These are phyloP conservation scores for Brachyrhaphis roseni DNA, from an alignment of 2,797 vertebrate genomes.

Conservation along the genomic window DNA sequence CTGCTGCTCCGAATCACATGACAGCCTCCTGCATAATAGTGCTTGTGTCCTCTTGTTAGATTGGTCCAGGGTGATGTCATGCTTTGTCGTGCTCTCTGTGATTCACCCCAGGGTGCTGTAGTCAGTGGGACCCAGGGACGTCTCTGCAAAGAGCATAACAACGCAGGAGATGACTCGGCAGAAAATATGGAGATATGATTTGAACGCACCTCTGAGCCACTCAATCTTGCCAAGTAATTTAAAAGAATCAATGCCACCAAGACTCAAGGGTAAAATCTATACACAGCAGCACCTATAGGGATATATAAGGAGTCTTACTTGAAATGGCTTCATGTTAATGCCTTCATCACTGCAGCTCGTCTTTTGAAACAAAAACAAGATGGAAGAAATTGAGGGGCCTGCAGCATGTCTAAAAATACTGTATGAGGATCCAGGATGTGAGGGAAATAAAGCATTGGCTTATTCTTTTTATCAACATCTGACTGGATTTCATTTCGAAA, in stretches of 20 bases:
- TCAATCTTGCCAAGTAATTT: constrained; percentile 41
- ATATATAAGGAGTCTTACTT: constrained; percentile 35
- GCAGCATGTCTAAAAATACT: constrained; percentile 48
- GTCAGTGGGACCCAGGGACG: constrained; percentile 59
- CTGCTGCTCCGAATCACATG: neutral
- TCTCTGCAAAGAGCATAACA: constrained; percentile 59
- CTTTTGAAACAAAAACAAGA: constrained; percentile 38
- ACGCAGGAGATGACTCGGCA: constrained; percentile 55
- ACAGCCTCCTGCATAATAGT: constrained; percentile 10
- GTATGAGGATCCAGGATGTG: neutral
- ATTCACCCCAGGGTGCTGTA: constrained; percentile 56
- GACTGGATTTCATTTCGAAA: neutral
- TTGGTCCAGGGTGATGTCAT: constrained; percentile 61
- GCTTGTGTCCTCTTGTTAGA: constrained; percentile 42
- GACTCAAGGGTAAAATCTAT: constrained; percentile 54
- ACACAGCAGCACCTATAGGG: neutral
- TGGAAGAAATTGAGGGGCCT: constrained; percentile 20
- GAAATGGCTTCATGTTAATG: constrained; percentile 1
- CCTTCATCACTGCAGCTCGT: constrained; percentile 13
- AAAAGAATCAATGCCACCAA: constrained; percentile 44
- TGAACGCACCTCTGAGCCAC: constrained; percentile 38
- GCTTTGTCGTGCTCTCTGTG: constrained; percentile 41
- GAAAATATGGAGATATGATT: constrained; percentile 39
- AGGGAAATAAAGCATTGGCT: neutral
- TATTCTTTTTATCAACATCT: constrained; percentile 1